Base-by-base conservation (phyloP, 1,140 invertebrate species). In the Radopholus similis region DNA sequence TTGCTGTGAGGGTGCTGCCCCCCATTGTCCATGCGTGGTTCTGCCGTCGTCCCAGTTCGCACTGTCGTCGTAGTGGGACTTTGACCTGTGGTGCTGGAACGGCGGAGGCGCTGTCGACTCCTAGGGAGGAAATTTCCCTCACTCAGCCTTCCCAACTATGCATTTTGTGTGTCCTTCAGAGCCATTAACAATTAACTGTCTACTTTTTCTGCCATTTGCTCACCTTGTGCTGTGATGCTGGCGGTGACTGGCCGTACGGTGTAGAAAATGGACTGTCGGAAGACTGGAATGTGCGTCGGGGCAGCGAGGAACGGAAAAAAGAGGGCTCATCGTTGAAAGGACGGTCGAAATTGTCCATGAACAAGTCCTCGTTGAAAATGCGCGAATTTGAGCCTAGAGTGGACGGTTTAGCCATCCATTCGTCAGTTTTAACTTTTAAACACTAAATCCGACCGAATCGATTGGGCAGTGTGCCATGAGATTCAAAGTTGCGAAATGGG, bases 291-390 rank as follows among this genome's bases (percentile, higher is more conserved):
- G n/a, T n/a, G n/a, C n/a, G n/a, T 51, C 47, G 47, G 0, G 47
- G 47, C 47, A 51, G 13, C 30, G 15, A 4, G 2, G n/a, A 21
- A 23, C 30, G 15, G 30, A 51, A 51, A 51, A 51, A 51, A 26
- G 23, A 21, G 21, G 47, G 47, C 0, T 51, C 47, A 1, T 21
- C 15, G 15, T 51, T 26, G 30, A 51, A 51, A 4, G 47, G 47
- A 13, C 47, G 47, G 9, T 21, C 21, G 1, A 51, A 51, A 51
- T 51, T 51, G 47, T 51, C 47, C 23, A 51, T 26, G 30, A 51
- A 51, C 47, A 51, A 15, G 44, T 51, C 47, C 23, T 51, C 47
- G 15, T 51, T 51, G 47, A 51, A 51, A 21, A 51, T 51, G 47
- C 47, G 47, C 21, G 18, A 21, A 15, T 4, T 21, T 51, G 47